These are phyloP conservation scores for Lepidotrigona ventralis DNA, from an alignment of 1,140 invertebrate species.

Conservation along the genomic window DNA sequence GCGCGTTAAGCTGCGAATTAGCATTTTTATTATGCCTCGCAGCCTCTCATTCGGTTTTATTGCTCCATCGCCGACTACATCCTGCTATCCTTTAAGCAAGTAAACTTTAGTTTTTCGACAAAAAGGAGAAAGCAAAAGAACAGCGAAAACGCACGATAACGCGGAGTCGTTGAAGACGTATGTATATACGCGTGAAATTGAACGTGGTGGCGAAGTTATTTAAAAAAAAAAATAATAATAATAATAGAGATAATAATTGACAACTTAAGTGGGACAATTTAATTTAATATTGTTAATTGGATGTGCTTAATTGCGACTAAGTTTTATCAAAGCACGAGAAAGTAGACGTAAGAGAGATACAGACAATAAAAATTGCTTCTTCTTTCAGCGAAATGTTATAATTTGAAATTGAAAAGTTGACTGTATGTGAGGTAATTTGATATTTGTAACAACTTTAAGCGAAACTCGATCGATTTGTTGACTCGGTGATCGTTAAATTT, in stretches of 20 bases:
- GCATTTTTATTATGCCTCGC: constrained; percentile 44
- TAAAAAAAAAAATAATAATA: neutral
- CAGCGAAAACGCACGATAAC: neutral
- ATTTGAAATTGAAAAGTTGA: too few species aligned
- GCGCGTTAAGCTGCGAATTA: constrained; percentile 45
- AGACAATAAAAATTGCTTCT: neutral
- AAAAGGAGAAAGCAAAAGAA: neutral
- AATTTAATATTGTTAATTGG: neutral
- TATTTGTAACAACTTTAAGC: too few species aligned
- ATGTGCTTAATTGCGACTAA: neutral
- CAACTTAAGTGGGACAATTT: neutral
- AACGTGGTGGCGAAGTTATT: neutral
- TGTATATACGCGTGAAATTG: neutral
- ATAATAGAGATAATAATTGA: neutral
- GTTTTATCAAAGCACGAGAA: neutral
- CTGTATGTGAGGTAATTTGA: too few species aligned
- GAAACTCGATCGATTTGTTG: too few species aligned
- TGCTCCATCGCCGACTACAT: constrained; percentile 22
- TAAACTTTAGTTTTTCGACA: constrained; percentile 22
- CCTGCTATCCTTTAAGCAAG: constrained; percentile 11
- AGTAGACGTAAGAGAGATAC: neutral
- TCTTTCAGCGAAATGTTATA: too few species aligned
- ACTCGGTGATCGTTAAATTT: too few species aligned
- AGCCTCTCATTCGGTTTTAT: constrained; percentile 24
- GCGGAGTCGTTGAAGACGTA: neutral